Evolutionary conservation across 2,888 invertebrate genomes (phyloP), one percentile per base, ranked within the genome.

Genomic region (Cosmopolites sordidus): DNA sequence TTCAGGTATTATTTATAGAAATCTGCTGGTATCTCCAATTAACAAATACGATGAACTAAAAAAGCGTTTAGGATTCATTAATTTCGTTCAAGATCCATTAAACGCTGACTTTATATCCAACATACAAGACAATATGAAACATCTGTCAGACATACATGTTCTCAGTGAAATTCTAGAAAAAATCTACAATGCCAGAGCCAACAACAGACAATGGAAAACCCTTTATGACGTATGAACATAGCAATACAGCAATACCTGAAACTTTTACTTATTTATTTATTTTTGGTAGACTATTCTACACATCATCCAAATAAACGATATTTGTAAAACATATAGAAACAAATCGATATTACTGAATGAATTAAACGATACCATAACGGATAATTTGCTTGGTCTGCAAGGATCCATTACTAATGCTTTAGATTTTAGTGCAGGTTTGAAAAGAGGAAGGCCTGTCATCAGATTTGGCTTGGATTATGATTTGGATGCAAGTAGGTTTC

Each of bases 391-490:
- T 16, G 71, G 80, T 68, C 78, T 89, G 66, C 84, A 84, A 48
- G 75, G 83, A 48, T 83, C 85, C 48, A 84, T 91, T 70, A 82
- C 83, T 59, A 79, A 83, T 62, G 82, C 87, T n/a, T 78, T 89
- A 54, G 87, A 89, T 69, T 84, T 86, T 66, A 83, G 82, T 51
- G 76, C 79, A 29, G 74, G 74, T 16, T 49, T 51, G n/a, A 61
- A 56, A 51, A 40, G 80, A 61, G 81, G 82, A 29, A 81, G 86
- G 64, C 86, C 92, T 63, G 81, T 83, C 0, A 86, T 92, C 0
- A 87, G 86, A 62, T 73, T 80, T 16, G 89, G 88, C 44, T 81
- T 93, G 1, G 89, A 91, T 68, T 75, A 81, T 1, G 81, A 83
- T 58, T 75, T 93, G 40, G 93, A 93, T 70, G 80, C 81, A 66